These are phyloP conservation scores for Labrus mixtus DNA, from an alignment of 2,113 vertebrate genomes.

Conservation along the genomic window DNA sequence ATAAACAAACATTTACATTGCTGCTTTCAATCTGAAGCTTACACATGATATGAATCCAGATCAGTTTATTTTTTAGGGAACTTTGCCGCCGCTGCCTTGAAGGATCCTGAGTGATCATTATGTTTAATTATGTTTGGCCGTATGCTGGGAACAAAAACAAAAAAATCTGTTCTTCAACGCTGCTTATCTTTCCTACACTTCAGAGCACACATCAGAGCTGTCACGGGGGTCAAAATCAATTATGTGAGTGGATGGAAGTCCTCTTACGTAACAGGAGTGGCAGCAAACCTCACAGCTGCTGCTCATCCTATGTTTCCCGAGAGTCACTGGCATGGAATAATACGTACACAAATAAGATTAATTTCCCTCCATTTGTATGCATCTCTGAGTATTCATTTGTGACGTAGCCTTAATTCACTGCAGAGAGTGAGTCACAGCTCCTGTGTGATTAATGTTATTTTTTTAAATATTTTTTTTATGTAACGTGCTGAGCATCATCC, in stretches of 20 bases:
- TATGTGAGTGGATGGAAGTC: constrained; percentile 67
- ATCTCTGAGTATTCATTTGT: constrained; percentile 8
- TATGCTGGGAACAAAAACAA: constrained; percentile 9
- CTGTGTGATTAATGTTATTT: constrained; percentile 36
- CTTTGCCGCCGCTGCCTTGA: neutral
- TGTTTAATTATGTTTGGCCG: constrained; percentile 43
- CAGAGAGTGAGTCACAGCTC: constrained; percentile 57
- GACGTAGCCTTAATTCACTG: constrained; percentile 15
- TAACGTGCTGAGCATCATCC: constrained; percentile 47
- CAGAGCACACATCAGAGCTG: constrained; percentile 38
- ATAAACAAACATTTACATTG: constrained; percentile 31
- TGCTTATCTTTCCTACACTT: constrained; percentile 34
- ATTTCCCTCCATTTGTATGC: constrained; percentile 26
- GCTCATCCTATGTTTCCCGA: constrained; percentile 54
- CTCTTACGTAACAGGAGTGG: constrained; percentile 69
- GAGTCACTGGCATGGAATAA: constrained; percentile 42
- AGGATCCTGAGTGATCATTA: constrained; percentile 18
- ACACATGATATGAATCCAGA: neutral
- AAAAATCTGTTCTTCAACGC: neutral
- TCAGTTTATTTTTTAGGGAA: constrained; percentile 17
- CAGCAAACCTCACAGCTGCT: constrained; percentile 67
- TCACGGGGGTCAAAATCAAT: constrained; percentile 71
- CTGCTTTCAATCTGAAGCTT: neutral
- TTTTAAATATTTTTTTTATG: constrained; percentile 56
- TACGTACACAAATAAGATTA: constrained; percentile 43